Evolutionary conservation across 2,888 invertebrate genomes (phyloP), one percentile per base, ranked within the genome.

Genomic region (Herminia tarsipennalis): DNA sequence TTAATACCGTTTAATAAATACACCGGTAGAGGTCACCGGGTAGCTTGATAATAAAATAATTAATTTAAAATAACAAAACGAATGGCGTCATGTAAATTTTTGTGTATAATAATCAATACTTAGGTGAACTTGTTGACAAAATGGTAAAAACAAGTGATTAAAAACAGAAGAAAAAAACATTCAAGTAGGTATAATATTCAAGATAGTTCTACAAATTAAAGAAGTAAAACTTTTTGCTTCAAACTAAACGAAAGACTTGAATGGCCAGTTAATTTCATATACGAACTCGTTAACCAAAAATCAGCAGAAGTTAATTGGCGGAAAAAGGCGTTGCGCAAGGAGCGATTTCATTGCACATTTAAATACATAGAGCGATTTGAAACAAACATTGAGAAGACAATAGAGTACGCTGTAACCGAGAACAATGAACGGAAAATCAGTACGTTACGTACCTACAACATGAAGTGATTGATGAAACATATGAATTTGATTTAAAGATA

Each of bases 391-490:
- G 40, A 38, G 25, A 46, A 51, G 43, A 56, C 55, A 62, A 58
- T 45, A 34, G 48, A 18, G 9, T 41, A 46, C 40, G 22, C 36
- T 46, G 47, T 50, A 41, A 40, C 16, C 58, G 53, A 59, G 66
- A 75, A 86, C 88, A 87, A 88, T 83, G 81, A 75, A 71, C 84
- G 86, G 86, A 87, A 85, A 78, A 76, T 73, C 62, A 58, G 55
- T 66, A 73, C 73, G 8, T 10, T 66, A 73, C 73, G 8, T 10
- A 24, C 18, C 3, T 5, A 1, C 6, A 18, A 76, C 76, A 80
- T 78, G 78, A 73, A 78, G 80, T 80, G 81, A 86, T 83, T 78
- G 79, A 81, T 81, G 78, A 71, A 72, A 70, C 70, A 77, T 78
- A 71, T 61, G 46, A 53, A 50, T 54, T 57, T 57, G 47, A 61